Percentiles rank a stretch among this genome's conserved stretches.
phyloP scores from a whole-genome alignment of 2,888 invertebrate species.

The Polydrusus cervinus region DNA sequence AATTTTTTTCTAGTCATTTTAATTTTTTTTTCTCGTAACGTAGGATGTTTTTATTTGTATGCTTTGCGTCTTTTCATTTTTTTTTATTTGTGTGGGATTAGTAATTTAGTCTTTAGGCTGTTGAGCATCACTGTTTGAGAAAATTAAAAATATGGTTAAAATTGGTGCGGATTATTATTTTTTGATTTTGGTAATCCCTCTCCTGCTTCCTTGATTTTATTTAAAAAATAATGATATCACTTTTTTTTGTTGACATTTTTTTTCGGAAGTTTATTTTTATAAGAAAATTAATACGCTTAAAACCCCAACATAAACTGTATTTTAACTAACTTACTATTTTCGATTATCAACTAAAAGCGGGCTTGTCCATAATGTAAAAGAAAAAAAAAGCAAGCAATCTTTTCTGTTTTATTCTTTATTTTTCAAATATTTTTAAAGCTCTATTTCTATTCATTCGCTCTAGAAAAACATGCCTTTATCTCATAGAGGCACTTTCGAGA shows the following conservation, averaged over 20 bases:
- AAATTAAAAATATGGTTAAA: too few relatives aligned
- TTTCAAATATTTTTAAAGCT: neutral
- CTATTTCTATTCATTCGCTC: neutral
- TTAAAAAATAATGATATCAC: too few relatives aligned
- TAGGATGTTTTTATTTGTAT: neutral
- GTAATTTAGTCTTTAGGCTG: neutral
- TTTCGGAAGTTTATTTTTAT: too few relatives aligned
- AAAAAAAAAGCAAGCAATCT: too few relatives aligned
- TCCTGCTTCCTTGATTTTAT: too few relatives aligned
- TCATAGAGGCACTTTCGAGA: neutral
- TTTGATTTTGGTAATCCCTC: neutral
- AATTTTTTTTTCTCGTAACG: neutral
- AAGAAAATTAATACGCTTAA: too few relatives aligned
- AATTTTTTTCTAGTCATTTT: slow-evolving; percentile 32
- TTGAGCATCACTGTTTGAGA: neutral
- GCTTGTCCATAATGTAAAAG: too few relatives aligned
- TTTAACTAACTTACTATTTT: too few relatives aligned
- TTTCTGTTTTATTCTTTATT: too few relatives aligned
- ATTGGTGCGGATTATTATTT: neutral
- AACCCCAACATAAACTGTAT: too few relatives aligned
- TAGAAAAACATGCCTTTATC: neutral
- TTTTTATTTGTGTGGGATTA: neutral
- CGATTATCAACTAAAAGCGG: too few relatives aligned
- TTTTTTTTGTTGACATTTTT: too few relatives aligned
- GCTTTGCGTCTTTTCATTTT: slow-evolving; percentile 23